Conservation (phyloP, 2,888 invertebrate species). For the Anthrax anthrax region DNA sequence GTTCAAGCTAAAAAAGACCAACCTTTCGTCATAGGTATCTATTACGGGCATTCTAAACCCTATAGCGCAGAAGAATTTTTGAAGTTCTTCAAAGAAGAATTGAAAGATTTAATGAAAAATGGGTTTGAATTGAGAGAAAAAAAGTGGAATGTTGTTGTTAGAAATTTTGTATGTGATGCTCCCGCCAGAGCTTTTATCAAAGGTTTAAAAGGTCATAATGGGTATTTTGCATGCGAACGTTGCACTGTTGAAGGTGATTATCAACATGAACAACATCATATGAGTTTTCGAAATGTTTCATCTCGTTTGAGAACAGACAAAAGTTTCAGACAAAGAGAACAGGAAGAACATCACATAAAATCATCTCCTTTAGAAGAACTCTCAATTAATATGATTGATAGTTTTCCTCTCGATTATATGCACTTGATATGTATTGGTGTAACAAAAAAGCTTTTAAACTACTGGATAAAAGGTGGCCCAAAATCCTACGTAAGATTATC, state of each 20-base stretch:
- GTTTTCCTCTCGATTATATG: slow-evolving; percentile 5
- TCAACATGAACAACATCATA: background rate
- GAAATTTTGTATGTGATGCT: slow-evolving; percentile 3
- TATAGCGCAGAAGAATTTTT: background rate
- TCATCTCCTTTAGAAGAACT: slow-evolving; percentile 2
- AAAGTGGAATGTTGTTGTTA: background rate
- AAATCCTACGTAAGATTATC: background rate
- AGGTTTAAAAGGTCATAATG: slow-evolving; percentile 3
- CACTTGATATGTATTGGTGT: slow-evolving; percentile 3
- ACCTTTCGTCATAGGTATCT: slow-evolving; percentile 4
- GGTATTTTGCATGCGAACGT: background rate
- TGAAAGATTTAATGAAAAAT: background rate
- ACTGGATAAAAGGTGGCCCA: background rate
- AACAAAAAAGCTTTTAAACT: background rate
- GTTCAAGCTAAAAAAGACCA: background rate
- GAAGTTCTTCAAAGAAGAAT: background rate
- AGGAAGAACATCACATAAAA: slow-evolving; percentile 1
- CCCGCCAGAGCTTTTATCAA: slow-evolving; percentile 2
- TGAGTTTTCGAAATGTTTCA: background rate
- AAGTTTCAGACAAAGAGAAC: background rate
- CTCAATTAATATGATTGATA: slow-evolving; percentile 2
- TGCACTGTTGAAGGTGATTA: slow-evolving; percentile 3
- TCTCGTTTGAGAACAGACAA: background rate
- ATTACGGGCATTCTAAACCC: slow-evolving; percentile 2
- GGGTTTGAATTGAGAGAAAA: background rate